Evolutionary conservation across 2,888 invertebrate genomes (phyloP).

Genomic region (Omphaloscelis lunosa): DNA sequence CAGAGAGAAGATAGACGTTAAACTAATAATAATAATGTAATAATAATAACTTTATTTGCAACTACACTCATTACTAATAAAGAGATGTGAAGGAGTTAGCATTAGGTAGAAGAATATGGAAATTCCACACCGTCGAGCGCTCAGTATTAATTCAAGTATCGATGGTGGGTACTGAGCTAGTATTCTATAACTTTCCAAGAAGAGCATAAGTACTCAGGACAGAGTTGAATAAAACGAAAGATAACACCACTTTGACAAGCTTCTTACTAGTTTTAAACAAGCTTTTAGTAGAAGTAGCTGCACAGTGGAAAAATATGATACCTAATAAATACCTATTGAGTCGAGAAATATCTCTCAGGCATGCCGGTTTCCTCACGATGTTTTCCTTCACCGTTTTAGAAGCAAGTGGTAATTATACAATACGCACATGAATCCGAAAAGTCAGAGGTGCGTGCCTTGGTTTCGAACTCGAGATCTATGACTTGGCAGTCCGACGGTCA

Average conservation of each 20-base stretch:
- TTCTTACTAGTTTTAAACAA: slow-evolving; percentile 17
- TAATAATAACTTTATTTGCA: no score
- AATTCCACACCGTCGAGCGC: background rate
- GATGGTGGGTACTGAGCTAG: background rate
- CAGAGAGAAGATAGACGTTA: no score
- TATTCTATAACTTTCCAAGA: slow-evolving; percentile 4
- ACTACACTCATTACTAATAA: background rate
- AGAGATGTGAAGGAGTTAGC: background rate
- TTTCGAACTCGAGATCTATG: no score
- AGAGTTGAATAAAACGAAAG: slow-evolving; percentile 38
- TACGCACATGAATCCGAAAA: no score
- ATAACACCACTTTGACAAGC: slow-evolving; percentile 43
- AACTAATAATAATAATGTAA: no score
- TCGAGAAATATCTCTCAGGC: no score
- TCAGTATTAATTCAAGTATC: slow-evolving; percentile 7
- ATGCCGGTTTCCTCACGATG: no score
- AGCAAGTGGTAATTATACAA: no score
- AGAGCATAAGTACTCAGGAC: background rate
- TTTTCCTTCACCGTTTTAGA: no score
- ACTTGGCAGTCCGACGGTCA: no score
- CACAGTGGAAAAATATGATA: slow-evolving; percentile 15
- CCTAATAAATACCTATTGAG: background rate
- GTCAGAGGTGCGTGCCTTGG: no score
- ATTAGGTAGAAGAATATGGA: background rate
- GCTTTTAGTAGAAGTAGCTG: slow-evolving; percentile 24